A percentile compares a stretch with the other conserved stretches of the same genome.
Conservation (phyloP, 92 coral and sea anemone genomes). For the Epizoanthus illoricatus region DNA sequence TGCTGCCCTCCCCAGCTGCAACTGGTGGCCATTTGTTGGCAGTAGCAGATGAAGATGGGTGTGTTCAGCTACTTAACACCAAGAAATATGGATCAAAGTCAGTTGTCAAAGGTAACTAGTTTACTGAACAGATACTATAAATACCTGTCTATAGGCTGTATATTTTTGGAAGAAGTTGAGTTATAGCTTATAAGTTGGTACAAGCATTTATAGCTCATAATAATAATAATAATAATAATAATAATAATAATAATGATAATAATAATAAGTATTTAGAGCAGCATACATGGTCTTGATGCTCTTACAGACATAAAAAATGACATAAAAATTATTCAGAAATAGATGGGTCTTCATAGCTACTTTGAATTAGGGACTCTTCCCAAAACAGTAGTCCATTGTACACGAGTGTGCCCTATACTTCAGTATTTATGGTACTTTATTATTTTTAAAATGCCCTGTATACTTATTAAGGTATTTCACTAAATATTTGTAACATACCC, state of each 20-base stretch:
- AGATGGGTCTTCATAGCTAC: no score
- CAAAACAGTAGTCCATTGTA: no score
- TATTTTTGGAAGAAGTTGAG: background rate
- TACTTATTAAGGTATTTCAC: background rate
- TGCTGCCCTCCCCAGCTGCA: constrained; percentile 41
- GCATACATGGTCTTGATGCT: no score
- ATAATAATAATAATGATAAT: no score
- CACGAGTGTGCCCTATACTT: background rate
- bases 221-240: no score
- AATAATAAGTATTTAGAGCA: no score
- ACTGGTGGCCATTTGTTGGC: constrained; percentile 78
- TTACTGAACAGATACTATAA: background rate
- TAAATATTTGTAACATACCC: no score
- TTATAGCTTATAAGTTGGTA: background rate
- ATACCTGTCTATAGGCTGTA: background rate
- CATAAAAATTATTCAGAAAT: no score
- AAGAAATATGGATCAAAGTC: constrained; percentile 67
- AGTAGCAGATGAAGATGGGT: constrained; percentile 97
- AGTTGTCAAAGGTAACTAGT: constrained; percentile 70
- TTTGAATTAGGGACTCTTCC: no score
- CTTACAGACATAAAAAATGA: no score
- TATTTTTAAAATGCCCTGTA: background rate
- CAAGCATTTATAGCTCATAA: no score
- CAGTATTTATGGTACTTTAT: background rate
- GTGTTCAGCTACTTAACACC: constrained; percentile 79